A percentile compares a stretch with the other conserved stretches of the same genome.
Evolutionary conservation across 2,113 vertebrate species (phyloP).

Genomic region (Equus quagga): DNA sequence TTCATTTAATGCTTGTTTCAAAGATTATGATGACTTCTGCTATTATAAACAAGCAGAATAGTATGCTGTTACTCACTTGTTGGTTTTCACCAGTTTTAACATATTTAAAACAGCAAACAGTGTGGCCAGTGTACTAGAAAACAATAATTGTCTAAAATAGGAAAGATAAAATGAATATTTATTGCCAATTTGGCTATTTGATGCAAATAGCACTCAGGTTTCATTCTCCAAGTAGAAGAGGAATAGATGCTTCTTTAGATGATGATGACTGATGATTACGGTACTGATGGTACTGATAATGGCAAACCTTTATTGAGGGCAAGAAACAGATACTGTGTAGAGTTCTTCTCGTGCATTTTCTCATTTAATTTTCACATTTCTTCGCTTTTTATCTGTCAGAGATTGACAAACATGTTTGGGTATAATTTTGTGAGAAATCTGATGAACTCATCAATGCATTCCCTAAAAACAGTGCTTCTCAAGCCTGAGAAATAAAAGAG

Average conservation of each 20-base stretch:
- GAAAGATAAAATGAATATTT: background rate
- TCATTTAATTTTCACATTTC: background rate
- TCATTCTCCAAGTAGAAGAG: background rate
- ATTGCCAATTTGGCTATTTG: background rate
- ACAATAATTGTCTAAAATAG: background rate
- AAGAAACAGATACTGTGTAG: background rate
- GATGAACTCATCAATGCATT: background rate
- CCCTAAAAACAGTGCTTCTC: constrained; percentile 4
- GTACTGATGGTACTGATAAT: background rate
- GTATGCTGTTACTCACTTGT: background rate
- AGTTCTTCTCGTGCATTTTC: background rate
- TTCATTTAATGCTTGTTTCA: background rate
- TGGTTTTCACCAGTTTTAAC: background rate
- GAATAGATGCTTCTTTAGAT: background rate
- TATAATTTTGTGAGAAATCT: background rate
- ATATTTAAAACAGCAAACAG: background rate
- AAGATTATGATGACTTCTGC: background rate
- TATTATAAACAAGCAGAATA: background rate
- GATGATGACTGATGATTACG: background rate
- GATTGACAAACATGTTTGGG: background rate
- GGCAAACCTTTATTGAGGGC: background rate
- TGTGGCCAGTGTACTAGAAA: background rate
- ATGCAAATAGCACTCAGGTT: background rate
- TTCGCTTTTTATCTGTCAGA: background rate
- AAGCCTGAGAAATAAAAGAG: background rate